A percentile compares a stretch with the other conserved stretches of the same genome.
Evolutionary conservation across 1,140 invertebrate genomes (phyloP).

Genomic region (Ips typographus): DNA sequence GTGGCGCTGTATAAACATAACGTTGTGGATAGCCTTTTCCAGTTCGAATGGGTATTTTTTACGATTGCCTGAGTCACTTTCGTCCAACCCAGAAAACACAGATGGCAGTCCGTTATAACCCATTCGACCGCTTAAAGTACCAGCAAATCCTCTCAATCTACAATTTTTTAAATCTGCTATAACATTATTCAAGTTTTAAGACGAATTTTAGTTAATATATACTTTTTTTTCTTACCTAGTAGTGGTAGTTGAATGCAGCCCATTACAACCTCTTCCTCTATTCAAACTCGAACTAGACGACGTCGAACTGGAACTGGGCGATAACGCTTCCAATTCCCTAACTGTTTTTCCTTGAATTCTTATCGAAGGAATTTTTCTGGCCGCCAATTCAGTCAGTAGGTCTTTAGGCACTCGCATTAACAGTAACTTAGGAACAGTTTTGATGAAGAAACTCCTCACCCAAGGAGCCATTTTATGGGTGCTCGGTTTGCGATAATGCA

Average conservation of each 20-base stretch:
- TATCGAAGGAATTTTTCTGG: constrained; percentile 69
- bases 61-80: constrained; percentile 74
- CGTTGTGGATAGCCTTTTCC: constrained; percentile 91
- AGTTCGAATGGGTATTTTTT: constrained; percentile 90
- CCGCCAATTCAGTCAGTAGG: constrained; percentile 73
- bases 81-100: constrained; percentile 77
- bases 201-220: no score
- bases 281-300: constrained; percentile 55
- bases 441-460: constrained; percentile 86
- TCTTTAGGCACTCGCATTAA: constrained; percentile 85
- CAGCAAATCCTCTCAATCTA: constrained; percentile 71
- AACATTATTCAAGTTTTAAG: constrained; percentile 7
- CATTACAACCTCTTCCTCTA: constrained; percentile 70
- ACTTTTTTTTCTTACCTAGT: constrained; percentile 56
- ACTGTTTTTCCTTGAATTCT: constrained; percentile 52
- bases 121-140: constrained; percentile 62
- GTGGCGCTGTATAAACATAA: constrained; percentile 94
- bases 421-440: constrained; percentile 77
- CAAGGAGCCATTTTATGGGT: constrained; percentile 96
- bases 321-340: constrained; percentile 63
- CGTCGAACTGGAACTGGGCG: constrained; percentile 76
- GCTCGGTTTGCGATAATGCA: constrained; percentile 98
- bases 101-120: constrained; percentile 78
- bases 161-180: constrained; percentile 31
- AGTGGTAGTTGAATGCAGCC: constrained; percentile 69